Base-by-base conservation (phyloP, 2,113 vertebrate species). In the Lepus timidus region DNA sequence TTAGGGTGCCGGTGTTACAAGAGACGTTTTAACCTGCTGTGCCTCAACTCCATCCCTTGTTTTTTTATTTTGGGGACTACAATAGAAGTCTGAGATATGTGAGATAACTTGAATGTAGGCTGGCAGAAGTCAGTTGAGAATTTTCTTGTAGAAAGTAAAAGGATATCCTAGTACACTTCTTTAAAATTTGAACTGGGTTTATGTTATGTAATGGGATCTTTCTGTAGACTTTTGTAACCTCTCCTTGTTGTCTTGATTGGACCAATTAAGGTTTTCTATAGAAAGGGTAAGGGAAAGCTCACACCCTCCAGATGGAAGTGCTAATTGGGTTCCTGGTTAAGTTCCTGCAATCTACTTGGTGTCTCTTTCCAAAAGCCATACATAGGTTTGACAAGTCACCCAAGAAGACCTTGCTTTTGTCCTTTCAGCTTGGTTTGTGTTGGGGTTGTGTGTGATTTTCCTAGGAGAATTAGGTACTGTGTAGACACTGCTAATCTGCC, bases 91-190 rank as follows among this genome's bases (percentile, higher is more conserved):
- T 33, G 70, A 52, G 20, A 76, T 85, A 44, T 7, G 6, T 44
- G n/a, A 8, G 39, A 31, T 90, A 44, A 75, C n/a, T 84, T 93
- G 25, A 86, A 33, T 74, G 81, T 49, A 36, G n/a, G 31, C 31
- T 55, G 49, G n/a, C 44, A 75, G 25, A 93, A 85, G 44, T 90
- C 68, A 85, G 68, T 17, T 68, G 68, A 64, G 62, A 79, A 51
- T 85, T 90, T 95, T 62, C 49, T 80, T 94, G 91, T 80, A 93
- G 49, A 95, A 92, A 51, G n/a, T 27, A 20, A 65, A 65, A 86
- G 61, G 62, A 65, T 14, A 51, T 13, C 33, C 44, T 49, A 52
- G 61, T 79, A 91, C 85, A 51, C 64, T 73, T 27, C 23, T 33
- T 83, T 81, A 71, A 80, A 81, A 61, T 73, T 78, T 23, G 44